Conservation (phyloP, 2,888 invertebrate genomes). For the Elysia crispata region DNA sequence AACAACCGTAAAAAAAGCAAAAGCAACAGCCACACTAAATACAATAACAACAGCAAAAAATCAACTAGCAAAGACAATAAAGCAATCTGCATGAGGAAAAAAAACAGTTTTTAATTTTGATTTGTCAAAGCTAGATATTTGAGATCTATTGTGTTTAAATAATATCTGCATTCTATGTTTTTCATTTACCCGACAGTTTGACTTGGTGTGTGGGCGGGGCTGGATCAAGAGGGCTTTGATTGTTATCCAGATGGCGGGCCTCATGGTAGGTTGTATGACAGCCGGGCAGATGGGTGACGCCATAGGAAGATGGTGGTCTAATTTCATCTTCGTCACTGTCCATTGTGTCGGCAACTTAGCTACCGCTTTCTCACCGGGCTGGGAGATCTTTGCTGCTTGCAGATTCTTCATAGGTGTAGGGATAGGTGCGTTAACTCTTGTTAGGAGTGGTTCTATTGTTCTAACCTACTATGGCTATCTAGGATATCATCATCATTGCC, state of each 20-base stretch:
- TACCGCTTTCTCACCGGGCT: too few relatives aligned
- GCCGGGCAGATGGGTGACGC: conserved; percentile 11
- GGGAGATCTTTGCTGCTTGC: neutral
- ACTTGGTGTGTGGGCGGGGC: conserved; percentile 21
- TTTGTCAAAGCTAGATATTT: too few relatives aligned
- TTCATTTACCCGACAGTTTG: neutral
- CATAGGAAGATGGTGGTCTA: conserved; percentile 18
- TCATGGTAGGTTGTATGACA: conserved; percentile 12
- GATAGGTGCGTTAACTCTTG: neutral
- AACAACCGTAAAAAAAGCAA: too few relatives aligned
- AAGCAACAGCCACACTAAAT: too few relatives aligned
- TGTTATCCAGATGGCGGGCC: conserved; percentile 25
- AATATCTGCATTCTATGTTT: neutral
- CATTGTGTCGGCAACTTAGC: neutral
- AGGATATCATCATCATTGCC: too few relatives aligned
- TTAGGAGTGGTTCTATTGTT: too few relatives aligned
- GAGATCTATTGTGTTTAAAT: too few relatives aligned
- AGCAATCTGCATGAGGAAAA: too few relatives aligned
- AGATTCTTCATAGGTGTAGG: neutral
- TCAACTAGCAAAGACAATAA: too few relatives aligned
- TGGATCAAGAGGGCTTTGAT: conserved; percentile 2
- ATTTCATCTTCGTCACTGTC: neutral
- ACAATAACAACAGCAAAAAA: too few relatives aligned
- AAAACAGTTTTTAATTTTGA: too few relatives aligned
- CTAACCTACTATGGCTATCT: too few relatives aligned